phyloP scores from a whole-genome alignment of 2,797 vertebrate species.

The Rhabdomys pumilio region DNA sequence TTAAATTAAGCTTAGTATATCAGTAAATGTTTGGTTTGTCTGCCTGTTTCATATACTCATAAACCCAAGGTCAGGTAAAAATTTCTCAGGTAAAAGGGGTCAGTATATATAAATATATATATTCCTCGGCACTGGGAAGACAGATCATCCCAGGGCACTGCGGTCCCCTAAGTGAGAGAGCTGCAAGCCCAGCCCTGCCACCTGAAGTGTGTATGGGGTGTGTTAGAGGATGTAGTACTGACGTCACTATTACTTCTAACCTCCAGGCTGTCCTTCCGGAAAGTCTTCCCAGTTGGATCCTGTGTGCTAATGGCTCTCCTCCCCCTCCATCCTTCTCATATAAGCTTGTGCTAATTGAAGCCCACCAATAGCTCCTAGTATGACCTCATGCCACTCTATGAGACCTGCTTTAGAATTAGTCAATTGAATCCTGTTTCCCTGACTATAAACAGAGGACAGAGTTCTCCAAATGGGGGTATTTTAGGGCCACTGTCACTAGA shows the following conservation, averaged over 20 bases:
- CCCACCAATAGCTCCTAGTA: neutral
- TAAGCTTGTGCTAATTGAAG: neutral
- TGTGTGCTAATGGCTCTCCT: no score
- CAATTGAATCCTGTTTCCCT: neutral
- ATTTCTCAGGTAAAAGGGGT: neutral
- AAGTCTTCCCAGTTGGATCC: slow-evolving; percentile 9
- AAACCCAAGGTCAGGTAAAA: no score
- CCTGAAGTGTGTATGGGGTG: neutral
- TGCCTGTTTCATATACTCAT: neutral
- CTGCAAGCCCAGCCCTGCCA: neutral
- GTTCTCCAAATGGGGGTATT: slow-evolving; percentile 1
- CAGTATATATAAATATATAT: neutral
- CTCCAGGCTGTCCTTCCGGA: neutral
- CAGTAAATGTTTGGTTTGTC: neutral
- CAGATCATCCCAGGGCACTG: no score
- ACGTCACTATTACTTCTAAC: neutral
- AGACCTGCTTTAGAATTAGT: slow-evolving; percentile 7
- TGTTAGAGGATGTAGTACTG: neutral
- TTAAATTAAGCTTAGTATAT: neutral
- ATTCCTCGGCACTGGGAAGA: no score
- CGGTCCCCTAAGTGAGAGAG: neutral
- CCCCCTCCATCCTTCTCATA: neutral
- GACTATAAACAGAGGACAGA: neutral
- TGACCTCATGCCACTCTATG: neutral
- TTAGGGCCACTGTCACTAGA: neutral